These are phyloP conservation scores for Mongoloraphidia duomilia DNA, from an alignment of 2,888 invertebrate genomes.

Conservation along the genomic window DNA sequence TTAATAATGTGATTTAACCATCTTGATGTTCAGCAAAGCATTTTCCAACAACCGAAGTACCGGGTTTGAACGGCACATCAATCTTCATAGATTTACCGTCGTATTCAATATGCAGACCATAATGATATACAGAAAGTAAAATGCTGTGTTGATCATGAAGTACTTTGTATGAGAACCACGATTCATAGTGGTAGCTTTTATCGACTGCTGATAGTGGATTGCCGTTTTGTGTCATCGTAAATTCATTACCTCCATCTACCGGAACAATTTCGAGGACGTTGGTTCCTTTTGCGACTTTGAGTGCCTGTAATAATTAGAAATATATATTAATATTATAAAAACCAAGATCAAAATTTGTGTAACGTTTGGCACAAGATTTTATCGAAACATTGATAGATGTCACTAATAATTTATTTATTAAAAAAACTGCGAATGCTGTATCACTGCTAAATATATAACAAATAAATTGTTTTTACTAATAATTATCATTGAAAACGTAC, in stretches of 20 bases:
- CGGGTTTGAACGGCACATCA: constrained; percentile 10
- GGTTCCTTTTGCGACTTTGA: constrained; percentile 16
- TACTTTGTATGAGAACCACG: constrained; percentile 17
- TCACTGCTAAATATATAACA: no score
- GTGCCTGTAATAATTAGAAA: constrained; percentile 16
- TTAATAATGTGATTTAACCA: no score
- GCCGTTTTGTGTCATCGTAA: constrained; percentile 16
- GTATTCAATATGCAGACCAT: constrained; percentile 17
- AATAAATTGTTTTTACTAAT: no score
- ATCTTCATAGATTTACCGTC: constrained; percentile 16
- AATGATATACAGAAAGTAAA: constrained; percentile 13
- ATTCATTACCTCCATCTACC: constrained; percentile 10
- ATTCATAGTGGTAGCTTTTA: constrained; percentile 12
- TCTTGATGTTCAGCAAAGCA: no score
- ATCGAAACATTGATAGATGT: not conserved
- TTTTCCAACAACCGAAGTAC: no score
- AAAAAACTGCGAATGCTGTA: no score
- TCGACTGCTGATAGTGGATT: constrained; percentile 14
- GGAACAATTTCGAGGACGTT: constrained; percentile 20
- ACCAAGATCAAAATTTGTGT: no score
- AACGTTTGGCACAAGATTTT: not conserved
- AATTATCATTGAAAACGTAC: not conserved
- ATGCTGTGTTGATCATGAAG: constrained; percentile 14
- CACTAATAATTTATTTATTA: no score
- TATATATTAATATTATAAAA: not conserved